phyloP scores from a whole-genome alignment of 2,113 vertebrate genomes.

The Sinosuthora webbiana region DNA sequence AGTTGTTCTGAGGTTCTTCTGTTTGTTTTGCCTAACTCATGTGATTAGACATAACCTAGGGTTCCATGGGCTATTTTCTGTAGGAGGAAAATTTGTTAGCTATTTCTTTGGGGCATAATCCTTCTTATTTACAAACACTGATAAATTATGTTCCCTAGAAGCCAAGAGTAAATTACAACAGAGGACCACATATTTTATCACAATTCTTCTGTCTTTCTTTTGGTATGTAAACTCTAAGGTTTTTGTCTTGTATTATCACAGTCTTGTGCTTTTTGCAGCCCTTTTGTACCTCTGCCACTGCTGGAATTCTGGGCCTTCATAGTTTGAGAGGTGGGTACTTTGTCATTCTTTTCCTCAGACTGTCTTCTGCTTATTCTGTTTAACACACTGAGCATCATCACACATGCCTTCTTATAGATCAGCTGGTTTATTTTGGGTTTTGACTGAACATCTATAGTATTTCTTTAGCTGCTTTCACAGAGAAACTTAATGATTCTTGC shows the following conservation, averaged over 20 bases:
- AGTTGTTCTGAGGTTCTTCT: background rate
- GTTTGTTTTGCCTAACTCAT: background rate
- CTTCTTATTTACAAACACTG: background rate
- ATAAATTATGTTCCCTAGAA: background rate
- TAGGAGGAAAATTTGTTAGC: background rate
- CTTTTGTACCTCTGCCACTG: background rate
- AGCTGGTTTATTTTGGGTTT: background rate
- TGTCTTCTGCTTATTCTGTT: background rate
- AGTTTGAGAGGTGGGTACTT: background rate
- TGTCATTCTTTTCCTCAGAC: background rate
- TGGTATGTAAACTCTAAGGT: background rate
- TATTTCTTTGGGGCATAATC: background rate
- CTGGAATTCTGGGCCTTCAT: background rate
- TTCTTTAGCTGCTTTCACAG: background rate
- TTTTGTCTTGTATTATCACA: background rate
- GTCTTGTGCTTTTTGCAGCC: background rate
- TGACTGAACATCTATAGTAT: background rate
- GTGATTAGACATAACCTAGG: background rate
- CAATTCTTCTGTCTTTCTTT: background rate
- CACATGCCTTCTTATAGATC: background rate
- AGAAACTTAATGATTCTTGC: background rate
- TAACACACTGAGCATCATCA: background rate
- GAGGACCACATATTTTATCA: background rate
- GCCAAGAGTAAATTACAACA: background rate
- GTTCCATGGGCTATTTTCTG: background rate